These are phyloP conservation scores for Oplegnathus fasciatus DNA, from an alignment of 2,113 vertebrate genomes.

Conservation along the genomic window DNA sequence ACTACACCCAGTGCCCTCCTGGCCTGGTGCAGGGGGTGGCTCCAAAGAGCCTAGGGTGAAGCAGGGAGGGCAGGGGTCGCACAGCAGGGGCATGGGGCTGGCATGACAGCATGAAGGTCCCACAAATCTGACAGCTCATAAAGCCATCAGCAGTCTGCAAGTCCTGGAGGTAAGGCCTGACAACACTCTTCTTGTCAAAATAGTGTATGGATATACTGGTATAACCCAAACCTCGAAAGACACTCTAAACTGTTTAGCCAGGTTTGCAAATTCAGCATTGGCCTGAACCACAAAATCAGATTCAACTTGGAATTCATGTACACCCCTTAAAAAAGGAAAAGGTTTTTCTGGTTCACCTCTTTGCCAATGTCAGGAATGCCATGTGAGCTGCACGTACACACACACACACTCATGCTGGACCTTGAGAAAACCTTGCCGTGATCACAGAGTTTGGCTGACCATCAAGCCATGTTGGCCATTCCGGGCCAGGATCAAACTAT, in stretches of 20 bases:
- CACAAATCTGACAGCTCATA: constrained; percentile 69
- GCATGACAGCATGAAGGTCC: constrained; percentile 64
- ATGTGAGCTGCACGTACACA: background rate
- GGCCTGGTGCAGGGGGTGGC: constrained; percentile 39
- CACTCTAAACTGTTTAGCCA: background rate
- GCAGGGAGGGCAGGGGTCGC: constrained; percentile 42
- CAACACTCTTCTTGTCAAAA: constrained; percentile 56
- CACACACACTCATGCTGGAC: background rate
- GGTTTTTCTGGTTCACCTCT: constrained; percentile 7
- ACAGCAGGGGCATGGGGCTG: constrained; percentile 28
- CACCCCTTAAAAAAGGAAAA: background rate
- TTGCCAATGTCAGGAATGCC: constrained; percentile 7
- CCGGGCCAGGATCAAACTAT: constrained; percentile 47
- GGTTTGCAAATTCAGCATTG: background rate
- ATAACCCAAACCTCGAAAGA: constrained; percentile 13
- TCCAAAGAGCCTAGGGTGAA: constrained; percentile 44
- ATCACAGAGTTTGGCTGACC: constrained; percentile 38
- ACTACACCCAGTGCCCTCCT: constrained; percentile 56
- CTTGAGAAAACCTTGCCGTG: constrained; percentile 51
- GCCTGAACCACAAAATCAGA: background rate
- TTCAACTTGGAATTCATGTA: background rate
- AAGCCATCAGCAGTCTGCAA: constrained; percentile 34
- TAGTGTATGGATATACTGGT: background rate
- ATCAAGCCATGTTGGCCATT: constrained; percentile 36
- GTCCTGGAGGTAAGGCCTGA: constrained; percentile 56